Evolutionary conservation across 2,888 invertebrate species (phyloP).

Genomic region (Platycheirus albimanus): DNA sequence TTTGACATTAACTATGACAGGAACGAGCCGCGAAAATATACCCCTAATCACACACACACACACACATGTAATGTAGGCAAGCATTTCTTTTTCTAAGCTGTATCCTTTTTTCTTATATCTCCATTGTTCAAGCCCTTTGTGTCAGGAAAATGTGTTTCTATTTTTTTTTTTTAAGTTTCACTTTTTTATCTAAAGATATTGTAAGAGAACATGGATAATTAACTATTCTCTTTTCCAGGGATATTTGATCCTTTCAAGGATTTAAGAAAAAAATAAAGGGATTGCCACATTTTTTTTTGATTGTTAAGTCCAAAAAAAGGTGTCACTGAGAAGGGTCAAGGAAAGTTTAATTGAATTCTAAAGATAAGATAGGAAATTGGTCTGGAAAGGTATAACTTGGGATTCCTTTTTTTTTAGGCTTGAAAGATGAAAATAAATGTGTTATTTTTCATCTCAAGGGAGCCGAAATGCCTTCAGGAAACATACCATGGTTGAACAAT

Average conservation of each 20-base stretch:
- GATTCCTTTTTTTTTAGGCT: constrained; percentile 12
- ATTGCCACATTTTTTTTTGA: not conserved
- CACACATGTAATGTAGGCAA: not conserved
- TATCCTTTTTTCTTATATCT: constrained; percentile 2
- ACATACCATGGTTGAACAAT: too few relatives aligned
- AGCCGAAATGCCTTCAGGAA: too few relatives aligned
- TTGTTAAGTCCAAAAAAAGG: constrained; percentile 44
- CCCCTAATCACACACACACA: constrained; percentile 7
- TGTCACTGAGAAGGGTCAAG: constrained; percentile 54
- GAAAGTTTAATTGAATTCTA: constrained; percentile 67
- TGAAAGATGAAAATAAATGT: constrained; percentile 7
- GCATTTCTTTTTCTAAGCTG: constrained; percentile 27
- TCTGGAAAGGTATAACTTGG: constrained; percentile 32
- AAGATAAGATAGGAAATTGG: constrained; percentile 61
- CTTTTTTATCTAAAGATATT: constrained; percentile 24
- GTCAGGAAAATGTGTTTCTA: constrained; percentile 13
- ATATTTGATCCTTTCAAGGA: constrained; percentile 19
- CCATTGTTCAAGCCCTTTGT: constrained; percentile 37
- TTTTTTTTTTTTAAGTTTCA: not conserved
- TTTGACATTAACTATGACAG: constrained; percentile 51
- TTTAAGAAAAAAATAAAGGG: not conserved
- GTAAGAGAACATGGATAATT: constrained; percentile 43
- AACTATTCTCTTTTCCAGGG: not conserved
- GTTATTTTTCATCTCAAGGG: not conserved
- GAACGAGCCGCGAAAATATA: constrained; percentile 22